Base-by-base conservation (phyloP, 2,888 invertebrate species). In the Rhagium mordax region DNA sequence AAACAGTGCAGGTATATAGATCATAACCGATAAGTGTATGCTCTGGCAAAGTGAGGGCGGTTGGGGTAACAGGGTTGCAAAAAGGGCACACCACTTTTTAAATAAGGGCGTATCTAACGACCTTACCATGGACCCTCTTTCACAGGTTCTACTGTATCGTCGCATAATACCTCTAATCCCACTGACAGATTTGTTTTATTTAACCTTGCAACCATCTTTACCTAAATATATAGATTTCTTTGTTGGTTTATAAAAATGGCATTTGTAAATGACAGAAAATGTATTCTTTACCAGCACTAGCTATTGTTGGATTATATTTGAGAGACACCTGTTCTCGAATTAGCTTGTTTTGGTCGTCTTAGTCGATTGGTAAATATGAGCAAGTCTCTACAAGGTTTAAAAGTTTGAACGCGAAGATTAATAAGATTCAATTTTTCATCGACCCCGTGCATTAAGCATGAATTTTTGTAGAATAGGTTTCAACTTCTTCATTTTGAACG, bases 1-100 rank as follows among this genome's bases (percentile, higher is more conserved):
- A 67, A 71, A 72, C 59, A 47, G 66, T 61, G 69, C 79, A 79
- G 79, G 78, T 76, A 78, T 74, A 74, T 72, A 78, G 75, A 78
- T 78, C 74, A 74, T 70, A 62, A 67, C 62, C 29, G 70, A 67
- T 67, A 74, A 64, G 57, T 65, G 33, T 48, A 60, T 6, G 75
- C 55, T 71, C 68, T 68, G 70, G 65, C 66, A 51, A 68, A 69
- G 71, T 67, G 72, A 75, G 75, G 75, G 75, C 73, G 75, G 70
- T 55, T 64, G 66, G 62, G 57, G 24, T 48, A 49, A 21, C 7
- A 48, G 33, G 16, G 16, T 18, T 74, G 18, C 64, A 70, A 60
- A 71, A 74, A 67, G 67, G 70, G 71, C 69, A 70, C 41, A 60
- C 59, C 48, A 53, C 41, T 70, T 62, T n/a, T 62, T 70, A 59